A percentile compares a stretch with the other conserved stretches of the same genome.
Evolutionary conservation across 2,797 vertebrate genomes (phyloP).

Genomic region (Pantherophis vulpinus): DNA sequence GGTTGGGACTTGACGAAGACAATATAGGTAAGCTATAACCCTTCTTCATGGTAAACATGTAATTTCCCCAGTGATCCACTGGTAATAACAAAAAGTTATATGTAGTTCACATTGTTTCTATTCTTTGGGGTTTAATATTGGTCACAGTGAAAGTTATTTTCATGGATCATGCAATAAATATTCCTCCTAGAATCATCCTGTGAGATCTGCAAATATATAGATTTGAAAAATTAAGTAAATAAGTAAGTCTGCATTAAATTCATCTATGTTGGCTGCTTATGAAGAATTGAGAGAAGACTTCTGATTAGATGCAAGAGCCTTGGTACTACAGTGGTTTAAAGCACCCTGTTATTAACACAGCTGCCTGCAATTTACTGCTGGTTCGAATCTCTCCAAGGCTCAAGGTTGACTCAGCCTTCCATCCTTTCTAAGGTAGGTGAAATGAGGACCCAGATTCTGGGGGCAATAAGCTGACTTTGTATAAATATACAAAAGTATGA

Average conservation of each 20-base stretch:
- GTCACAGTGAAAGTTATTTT: constrained; percentile 76
- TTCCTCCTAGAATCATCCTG: not conserved
- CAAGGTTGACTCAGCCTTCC: no score
- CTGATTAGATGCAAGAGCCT: not conserved
- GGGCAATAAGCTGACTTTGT: no score
- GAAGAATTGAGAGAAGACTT: constrained; percentile 30
- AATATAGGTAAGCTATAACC: constrained; percentile 66
- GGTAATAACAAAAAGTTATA: constrained; percentile 77
- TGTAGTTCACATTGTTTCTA: constrained; percentile 72
- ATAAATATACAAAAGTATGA: no score
- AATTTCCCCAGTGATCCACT: constrained; percentile 75
- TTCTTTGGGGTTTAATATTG: constrained; percentile 75
- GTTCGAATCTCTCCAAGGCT: no score
- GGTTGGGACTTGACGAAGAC: constrained; percentile 66
- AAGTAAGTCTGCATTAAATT: not conserved
- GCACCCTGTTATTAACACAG: no score
- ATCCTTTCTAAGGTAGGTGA: no score
- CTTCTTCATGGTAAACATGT: constrained; percentile 70
- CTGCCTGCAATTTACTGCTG: no score
- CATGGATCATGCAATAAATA: constrained; percentile 74
- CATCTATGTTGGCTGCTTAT: constrained; percentile 21
- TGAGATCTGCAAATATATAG: not conserved
- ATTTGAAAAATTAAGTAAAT: not conserved
- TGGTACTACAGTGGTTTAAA: no score
- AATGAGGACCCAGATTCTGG: no score